Percentiles rank a stretch among this genome's conserved stretches.
These are phyloP conservation scores for Rhopalosiphum padi DNA, from an alignment of 1,140 invertebrate species.

Conservation along the genomic window DNA sequence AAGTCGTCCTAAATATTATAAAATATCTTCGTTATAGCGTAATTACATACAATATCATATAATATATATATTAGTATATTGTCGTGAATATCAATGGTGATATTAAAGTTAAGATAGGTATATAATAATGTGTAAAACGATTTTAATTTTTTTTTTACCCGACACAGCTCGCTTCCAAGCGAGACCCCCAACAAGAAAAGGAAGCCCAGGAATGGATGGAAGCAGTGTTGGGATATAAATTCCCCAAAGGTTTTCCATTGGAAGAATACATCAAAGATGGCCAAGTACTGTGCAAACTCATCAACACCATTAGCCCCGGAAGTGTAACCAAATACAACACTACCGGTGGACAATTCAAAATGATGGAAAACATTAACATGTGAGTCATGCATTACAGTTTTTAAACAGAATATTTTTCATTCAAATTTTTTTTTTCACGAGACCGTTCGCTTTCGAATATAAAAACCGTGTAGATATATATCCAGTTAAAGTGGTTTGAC, in stretches of 20 bases:
- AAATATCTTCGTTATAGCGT: background rate
- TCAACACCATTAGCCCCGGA: constrained; percentile 87
- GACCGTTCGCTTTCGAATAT: background rate
- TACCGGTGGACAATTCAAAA: constrained; percentile 88
- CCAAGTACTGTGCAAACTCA: constrained; percentile 85
- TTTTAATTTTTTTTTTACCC: background rate
- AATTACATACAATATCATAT: background rate
- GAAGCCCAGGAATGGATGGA: constrained; percentile 91
- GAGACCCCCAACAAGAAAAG: constrained; percentile 81
- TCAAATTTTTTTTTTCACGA: background rate
- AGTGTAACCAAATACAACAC: constrained; percentile 85
- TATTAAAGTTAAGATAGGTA: background rate
- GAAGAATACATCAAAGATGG: constrained; percentile 89
- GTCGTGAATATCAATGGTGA: background rate
- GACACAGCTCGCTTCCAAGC: constrained; percentile 78
- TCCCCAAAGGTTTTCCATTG: constrained; percentile 69
- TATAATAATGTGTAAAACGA: background rate
- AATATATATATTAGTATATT: background rate
- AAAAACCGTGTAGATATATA: background rate
- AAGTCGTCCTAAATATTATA: background rate
- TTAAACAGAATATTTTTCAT: background rate
- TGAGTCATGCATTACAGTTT: constrained; percentile 65
- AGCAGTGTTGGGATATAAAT: constrained; percentile 78
- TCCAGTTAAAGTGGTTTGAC: background rate
- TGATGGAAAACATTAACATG: constrained; percentile 96